Evolutionary conservation across 1,140 invertebrate species (phyloP), one percentile per base, ranked within the genome.

Genomic region (Acarapis woodi): DNA sequence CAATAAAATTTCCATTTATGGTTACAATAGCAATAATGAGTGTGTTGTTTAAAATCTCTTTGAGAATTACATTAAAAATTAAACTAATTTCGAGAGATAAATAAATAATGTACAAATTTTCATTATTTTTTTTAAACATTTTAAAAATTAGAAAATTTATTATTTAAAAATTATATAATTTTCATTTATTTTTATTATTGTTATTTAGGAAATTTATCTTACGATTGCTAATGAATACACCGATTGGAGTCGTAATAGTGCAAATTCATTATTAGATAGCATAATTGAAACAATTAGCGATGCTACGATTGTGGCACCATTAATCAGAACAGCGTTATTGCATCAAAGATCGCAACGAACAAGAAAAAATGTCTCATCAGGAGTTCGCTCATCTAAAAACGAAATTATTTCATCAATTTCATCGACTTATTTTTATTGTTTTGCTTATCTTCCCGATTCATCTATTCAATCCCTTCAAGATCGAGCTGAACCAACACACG

Each of bases 171-270:
- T n/a, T n/a, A n/a, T n/a, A n/a, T n/a, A n/a, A n/a, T n/a, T n/a
- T n/a, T n/a, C n/a, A n/a, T n/a, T n/a, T n/a, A n/a, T n/a, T n/a
- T n/a, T n/a, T n/a, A n/a, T n/a, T n/a, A n/a, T n/a, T n/a, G n/a
- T n/a, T n/a, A n/a, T n/a, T n/a, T 26, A 80, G 48, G 85, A 94
- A 58, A 90, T 96, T 52, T 88, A 87, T 58, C 82, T 87, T 48
- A 90, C 87, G 26, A 71, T 88, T 18, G 73, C 90, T 44, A 90
- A 94, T 56, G 82, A 94, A 53, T 97, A 96, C 56, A 90, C 80
- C 2, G 82, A 93, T 53, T 93, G 85, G 85, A 80, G 87, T 50
- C 63, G 74, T 44, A 76, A 82, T 3, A 70, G 80, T 5, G 75
- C 80, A 48, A 78, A 87, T 64, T 78, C 79, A 19, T 75, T 82